Evolutionary conservation across 2,888 invertebrate genomes (phyloP), one percentile per base, ranked within the genome.

Genomic region (Tetropium fuscum): DNA sequence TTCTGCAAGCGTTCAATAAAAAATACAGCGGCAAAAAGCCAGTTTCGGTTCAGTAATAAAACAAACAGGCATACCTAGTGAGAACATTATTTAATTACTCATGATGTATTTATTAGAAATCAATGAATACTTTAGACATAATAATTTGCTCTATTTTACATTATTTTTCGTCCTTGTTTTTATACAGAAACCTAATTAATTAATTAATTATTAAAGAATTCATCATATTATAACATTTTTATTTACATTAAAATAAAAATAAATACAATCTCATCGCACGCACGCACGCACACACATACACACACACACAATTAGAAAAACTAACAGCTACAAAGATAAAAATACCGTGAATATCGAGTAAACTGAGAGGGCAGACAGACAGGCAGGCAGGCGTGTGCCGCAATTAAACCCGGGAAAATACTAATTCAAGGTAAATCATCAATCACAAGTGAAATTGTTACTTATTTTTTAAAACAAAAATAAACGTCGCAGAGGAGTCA

Each of bases 191-290:
- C 34, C 62, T 56, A 60, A 56, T 40, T 48, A 47, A 53, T 10
- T 41, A 34, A 57, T n/a, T n/a, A n/a, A n/a, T n/a, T n/a, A n/a
- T n/a, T n/a, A n/a, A n/a, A n/a, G n/a, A n/a, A n/a, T n/a, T n/a
- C n/a, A n/a, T 61, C 55, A 36, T 34, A 56, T 38, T 51, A 58
- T 48, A 55, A 53, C 55, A 44, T 47, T 58, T 55, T 56, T 66
- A 65, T 62, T 62, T 64, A 67, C 65, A 64, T 60, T 58, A 60
- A 61, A 56, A 65, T 55, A 58, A 32, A 56, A 48, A 66, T 66
- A 69, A 67, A 69, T 69, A 66, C 55, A 56, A 58, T 58, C 25
- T 59, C 60, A 64, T 62, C 61, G 62, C 64, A 67, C 66, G 63
- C 67, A 64, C 60, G 49, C 51, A 57, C n/a, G n/a, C n/a, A n/a